phyloP scores from a whole-genome alignment of 2,888 invertebrate species.

The Oscheius myriophilus region DNA sequence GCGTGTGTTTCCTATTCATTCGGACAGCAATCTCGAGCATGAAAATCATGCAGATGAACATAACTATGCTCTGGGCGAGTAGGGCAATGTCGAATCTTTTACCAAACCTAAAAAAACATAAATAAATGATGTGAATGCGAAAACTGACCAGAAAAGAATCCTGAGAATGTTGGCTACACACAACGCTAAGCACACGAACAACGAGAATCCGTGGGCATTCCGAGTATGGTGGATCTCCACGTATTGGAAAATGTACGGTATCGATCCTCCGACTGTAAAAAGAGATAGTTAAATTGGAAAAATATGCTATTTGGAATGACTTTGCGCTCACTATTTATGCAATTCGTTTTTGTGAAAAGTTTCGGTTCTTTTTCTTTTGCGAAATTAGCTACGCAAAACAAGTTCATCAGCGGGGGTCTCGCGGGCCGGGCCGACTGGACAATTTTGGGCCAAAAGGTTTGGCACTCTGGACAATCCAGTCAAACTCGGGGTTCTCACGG shows the following conservation, averaged over 20 bases:
- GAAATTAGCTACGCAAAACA: too few relatives aligned
- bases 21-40: slow-evolving; percentile 76
- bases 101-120: slow-evolving; percentile 85
- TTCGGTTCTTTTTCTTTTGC: too few relatives aligned
- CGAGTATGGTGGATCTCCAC: slow-evolving; percentile 84
- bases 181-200: slow-evolving; percentile 93
- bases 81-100: slow-evolving; percentile 94
- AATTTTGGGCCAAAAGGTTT: too few relatives aligned
- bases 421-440: too few relatives aligned
- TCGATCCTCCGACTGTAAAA: slow-evolving; percentile 63
- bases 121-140: neutral
- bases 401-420: too few relatives aligned
- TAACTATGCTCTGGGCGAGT: slow-evolving; percentile 92
- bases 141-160: slow-evolving; percentile 93
- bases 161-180: slow-evolving; percentile 94
- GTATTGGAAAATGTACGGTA: slow-evolving; percentile 76
- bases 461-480: too few relatives aligned
- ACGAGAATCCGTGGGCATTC: slow-evolving; percentile 95
- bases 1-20: slow-evolving; percentile 65
- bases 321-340: neutral
- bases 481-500: too few relatives aligned
- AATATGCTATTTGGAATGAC: neutral
- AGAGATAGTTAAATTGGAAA: slow-evolving; percentile 1
- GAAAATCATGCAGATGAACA: slow-evolving; percentile 89
- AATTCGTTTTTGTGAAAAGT: too few relatives aligned